Base-by-base conservation (phyloP, 2,113 vertebrate genomes). In the Solea senegalensis region DNA sequence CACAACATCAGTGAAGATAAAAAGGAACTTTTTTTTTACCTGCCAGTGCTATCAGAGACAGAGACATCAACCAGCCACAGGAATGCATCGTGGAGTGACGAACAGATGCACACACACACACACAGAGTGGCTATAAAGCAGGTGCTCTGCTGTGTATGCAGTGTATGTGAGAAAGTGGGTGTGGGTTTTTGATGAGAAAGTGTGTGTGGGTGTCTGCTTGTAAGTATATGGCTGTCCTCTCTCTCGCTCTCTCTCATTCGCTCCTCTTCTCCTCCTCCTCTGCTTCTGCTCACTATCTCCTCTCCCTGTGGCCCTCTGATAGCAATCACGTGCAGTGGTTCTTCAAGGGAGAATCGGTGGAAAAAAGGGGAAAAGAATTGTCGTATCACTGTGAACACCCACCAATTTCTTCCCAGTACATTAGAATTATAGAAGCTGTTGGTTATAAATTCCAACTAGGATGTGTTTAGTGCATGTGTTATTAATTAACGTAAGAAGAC, bases 1-100 rank as follows among this genome's bases (percentile, higher is more conserved):
- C n/a, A 50, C 21, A 77, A 50, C 21, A 77, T 46, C 1, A 73
- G 1, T 51, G 34, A 61, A 10, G 8, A 76, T 57, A 65, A 63
- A 76, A 50, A 80, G 34, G 26, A 84, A 81, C 73, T 80, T 84
- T 82, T 77, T 80, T 84, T 82, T 77, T 79, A 94, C 93, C 93
- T 92, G 74, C 71, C 2, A 92, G 64, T 51, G 81, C 82, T 45
- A 82, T 74, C 55, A 93, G 63, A 72, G 64, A 84, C 4, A 90
- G 75, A 80, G 81, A 78, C 84, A 91, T 58, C 65, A 92, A 54
- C 90, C 90, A 91, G 52, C 70, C 51, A 57, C 40, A 76, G 57
- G 69, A 77, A 49, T 75, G 69, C 93, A 93, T 94, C 76, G 74
- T 85, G 77, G 63, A 57, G 65, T 74, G 82, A 60, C 50, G 14